Base-by-base conservation (phyloP, 2,113 vertebrate genomes). In the Callocephalon fimbriatum region DNA sequence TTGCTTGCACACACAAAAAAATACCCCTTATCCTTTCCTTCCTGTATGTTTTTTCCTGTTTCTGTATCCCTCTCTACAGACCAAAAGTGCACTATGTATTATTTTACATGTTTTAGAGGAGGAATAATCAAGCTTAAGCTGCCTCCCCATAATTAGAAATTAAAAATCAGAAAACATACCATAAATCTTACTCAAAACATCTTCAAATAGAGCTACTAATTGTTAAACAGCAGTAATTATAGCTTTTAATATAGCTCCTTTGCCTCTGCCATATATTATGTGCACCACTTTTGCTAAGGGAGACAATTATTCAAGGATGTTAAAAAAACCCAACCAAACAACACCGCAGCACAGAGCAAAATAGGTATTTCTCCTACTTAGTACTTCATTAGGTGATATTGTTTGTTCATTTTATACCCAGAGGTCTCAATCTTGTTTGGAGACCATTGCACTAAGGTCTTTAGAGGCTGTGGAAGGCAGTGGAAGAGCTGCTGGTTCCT, bases 31-130 rank as follows among this genome's bases (percentile, higher is more conserved):
- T 84, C 42, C 45, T 82, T 98, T 98, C 97, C 77, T 92, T 95
- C 74, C 59, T 96, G 48, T 68, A 37, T 89, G 63, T 93, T 97
- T 97, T 80, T 97, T 97, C 92, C 93, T 97, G 77, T 3, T 83
- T 86, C 78, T 83, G 38, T 50, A 42, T 92, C 66, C 61, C 35
- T 91, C 44, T 81, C 92, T 84, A 21, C 37, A 80, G 59, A 85
- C 62, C 77, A 59, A 47, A 93, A 79, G 79, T 22, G 16, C 45
- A 31, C 65, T 70, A 11, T 37, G n/a, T 67, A 53, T 79, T 93
- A 85, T 84, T 94, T 80, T 61, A 42, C 45, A 31, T 26, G 27
- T 93, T 95, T 91, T 87, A 74, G 88, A 82, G 73, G 56, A 78
- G 22, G 68, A 89, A 88, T 88, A 90, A 61, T 92, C 42, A 89